Percentiles rank a stretch among this genome's conserved stretches.
Evolutionary conservation across 2,888 invertebrate genomes (phyloP).

Genomic region (Buathra laborator): DNA sequence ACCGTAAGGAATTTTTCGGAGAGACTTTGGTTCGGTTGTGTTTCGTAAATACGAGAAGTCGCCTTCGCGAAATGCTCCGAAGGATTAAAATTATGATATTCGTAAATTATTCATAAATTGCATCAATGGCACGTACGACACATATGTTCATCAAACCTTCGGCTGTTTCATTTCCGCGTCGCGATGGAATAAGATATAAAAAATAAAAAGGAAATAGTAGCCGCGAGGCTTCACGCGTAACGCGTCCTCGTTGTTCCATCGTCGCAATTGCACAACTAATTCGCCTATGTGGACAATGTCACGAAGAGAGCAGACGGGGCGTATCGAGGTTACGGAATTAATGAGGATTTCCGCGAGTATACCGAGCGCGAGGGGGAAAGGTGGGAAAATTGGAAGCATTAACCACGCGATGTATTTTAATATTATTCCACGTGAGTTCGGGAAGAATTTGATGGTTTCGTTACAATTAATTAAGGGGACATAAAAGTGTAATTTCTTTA

Average conservation of each 20-base stretch:
- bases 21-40: neutral
- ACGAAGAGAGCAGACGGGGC: constrained; percentile 53
- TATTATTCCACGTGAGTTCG: constrained; percentile 16
- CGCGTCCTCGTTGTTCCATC: constrained; percentile 52
- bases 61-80: neutral
- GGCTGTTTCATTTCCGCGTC: constrained; percentile 1
- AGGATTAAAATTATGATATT: neutral
- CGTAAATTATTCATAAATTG: neutral
- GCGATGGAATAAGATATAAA: constrained; percentile 3
- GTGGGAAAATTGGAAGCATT: constrained; percentile 72
- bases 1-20: neutral
- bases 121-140: no score
- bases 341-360: constrained; percentile 77
- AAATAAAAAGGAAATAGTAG: neutral
- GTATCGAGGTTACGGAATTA: constrained; percentile 75
- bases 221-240: constrained; percentile 16
- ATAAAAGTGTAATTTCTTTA: constrained; percentile 83
- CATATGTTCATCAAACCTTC: neutral
- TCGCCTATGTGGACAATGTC: constrained; percentile 59
- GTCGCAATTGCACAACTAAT: constrained; percentile 53
- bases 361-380: constrained; percentile 60
- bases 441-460: neutral
- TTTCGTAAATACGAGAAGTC: neutral
- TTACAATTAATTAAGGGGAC: neutral
- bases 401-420: constrained; percentile 63